Conservation (phyloP, 2,113 vertebrate species). For the Pachycephala philippinensis region DNA sequence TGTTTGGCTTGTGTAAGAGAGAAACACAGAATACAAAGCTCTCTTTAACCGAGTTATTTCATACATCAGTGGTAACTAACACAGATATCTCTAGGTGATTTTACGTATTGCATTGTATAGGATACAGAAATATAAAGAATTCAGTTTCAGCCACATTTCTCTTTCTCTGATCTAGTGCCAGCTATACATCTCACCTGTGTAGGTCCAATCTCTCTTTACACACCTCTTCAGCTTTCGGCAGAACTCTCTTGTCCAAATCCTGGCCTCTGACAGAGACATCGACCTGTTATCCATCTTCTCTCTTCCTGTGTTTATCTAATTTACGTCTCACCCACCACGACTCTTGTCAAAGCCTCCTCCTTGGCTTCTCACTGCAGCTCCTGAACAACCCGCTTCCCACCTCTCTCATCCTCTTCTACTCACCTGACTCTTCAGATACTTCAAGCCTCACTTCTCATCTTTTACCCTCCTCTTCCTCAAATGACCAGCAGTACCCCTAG, state of each 20-base stretch:
- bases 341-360: background rate
- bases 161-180: background rate
- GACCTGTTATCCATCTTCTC: background rate
- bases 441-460: background rate
- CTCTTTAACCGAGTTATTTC: background rate
- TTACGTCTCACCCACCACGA: background rate
- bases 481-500: background rate
- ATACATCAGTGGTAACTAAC: background rate
- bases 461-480: background rate
- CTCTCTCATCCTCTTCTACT: background rate
- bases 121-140: background rate
- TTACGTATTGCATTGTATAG: background rate
- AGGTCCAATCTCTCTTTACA: background rate
- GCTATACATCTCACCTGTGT: rapidly evolving
- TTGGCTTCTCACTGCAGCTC: background rate
- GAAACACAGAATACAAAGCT: background rate
- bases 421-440: background rate
- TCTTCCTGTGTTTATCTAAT: background rate
- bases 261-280: background rate
- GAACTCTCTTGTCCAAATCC: background rate
- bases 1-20: background rate
- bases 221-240: background rate
- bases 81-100: background rate
- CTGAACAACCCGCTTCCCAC: rapidly evolving
- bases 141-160: background rate